Percentiles rank a stretch among this genome's conserved stretches.
Conservation (phyloP, 1,140 invertebrate genomes). For the Zaprionus taronus region DNA sequence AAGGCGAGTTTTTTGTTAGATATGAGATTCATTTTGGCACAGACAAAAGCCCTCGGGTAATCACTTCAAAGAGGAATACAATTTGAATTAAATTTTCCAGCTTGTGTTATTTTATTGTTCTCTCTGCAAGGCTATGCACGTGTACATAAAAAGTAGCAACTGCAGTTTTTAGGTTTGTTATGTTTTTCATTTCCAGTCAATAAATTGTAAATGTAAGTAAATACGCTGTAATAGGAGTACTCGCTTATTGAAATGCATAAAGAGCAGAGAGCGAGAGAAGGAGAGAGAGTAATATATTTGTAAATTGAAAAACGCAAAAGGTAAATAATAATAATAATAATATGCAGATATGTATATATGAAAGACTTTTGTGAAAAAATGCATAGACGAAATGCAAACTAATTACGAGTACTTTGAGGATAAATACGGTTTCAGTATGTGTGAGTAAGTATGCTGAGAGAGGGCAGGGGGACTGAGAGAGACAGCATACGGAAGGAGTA, state of each 20-base stretch:
- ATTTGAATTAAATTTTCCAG: neutral
- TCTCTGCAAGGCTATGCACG: neutral
- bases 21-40: neutral
- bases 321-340: slow-evolving; percentile 15
- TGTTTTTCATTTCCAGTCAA: neutral
- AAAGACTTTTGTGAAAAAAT: slow-evolving; percentile 38
- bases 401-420: slow-evolving; percentile 49
- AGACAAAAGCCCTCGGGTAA: neutral
- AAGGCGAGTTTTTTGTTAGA: neutral
- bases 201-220: slow-evolving; percentile 10
- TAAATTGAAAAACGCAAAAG: neutral
- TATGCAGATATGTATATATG: slow-evolving; percentile 10
- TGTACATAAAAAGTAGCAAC: slow-evolving; percentile 8
- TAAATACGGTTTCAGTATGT: slow-evolving; percentile 9
- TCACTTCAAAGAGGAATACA: neutral
- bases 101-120: neutral
- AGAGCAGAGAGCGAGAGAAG: neutral
- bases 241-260: slow-evolving; percentile 14
- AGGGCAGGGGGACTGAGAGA: too few species aligned
- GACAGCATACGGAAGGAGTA: neutral
- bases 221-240: neutral
- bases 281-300: neutral
- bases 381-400: slow-evolving; percentile 60
- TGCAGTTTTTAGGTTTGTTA: slow-evolving; percentile 5
- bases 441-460: slow-evolving; percentile 29